phyloP scores from a whole-genome alignment of 2,888 invertebrate species.

The Charanyca ferruginea region DNA sequence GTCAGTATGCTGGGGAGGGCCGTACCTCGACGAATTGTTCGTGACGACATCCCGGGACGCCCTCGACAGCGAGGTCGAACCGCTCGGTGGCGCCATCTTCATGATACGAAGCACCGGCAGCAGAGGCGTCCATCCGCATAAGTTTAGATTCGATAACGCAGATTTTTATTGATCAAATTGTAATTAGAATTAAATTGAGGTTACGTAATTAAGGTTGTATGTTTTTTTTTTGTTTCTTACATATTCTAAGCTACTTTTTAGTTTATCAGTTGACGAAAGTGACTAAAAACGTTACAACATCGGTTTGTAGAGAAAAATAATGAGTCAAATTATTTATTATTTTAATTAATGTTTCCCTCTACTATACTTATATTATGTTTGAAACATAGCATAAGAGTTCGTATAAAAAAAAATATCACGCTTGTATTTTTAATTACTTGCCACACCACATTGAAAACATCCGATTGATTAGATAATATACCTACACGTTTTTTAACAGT shows the following conservation, averaged over 20 bases:
- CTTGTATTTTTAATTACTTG: not conserved
- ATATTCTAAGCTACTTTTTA: not conserved
- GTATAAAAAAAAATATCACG: too few species aligned
- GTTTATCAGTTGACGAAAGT: too few species aligned
- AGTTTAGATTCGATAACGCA: slow-evolving; percentile 78
- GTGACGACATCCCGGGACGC: slow-evolving; percentile 89
- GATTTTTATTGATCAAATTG: slow-evolving; percentile 74
- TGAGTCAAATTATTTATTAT: too few species aligned
- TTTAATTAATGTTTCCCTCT: too few species aligned
- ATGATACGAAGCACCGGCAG: slow-evolving; percentile 80
- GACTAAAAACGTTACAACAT: too few species aligned
- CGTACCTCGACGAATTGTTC: slow-evolving; percentile 91
- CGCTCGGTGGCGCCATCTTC: slow-evolving; percentile 81
- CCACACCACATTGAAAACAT: not conserved
- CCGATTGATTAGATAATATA: not conserved
- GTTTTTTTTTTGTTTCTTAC: not conserved
- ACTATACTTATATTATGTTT: too few species aligned
- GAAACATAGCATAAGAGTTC: too few species aligned
- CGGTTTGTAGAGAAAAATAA: too few species aligned
- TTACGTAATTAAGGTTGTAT: slow-evolving; percentile 31
- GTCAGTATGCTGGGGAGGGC: slow-evolving; percentile 93
- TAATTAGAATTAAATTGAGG: slow-evolving; percentile 19
- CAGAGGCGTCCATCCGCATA: slow-evolving; percentile 69
- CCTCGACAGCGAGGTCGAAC: slow-evolving; percentile 65
- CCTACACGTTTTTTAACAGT: slow-evolving; percentile 1